Evolutionary conservation across 2,888 invertebrate species (phyloP).

Genomic region (Amaurobius ferox): DNA sequence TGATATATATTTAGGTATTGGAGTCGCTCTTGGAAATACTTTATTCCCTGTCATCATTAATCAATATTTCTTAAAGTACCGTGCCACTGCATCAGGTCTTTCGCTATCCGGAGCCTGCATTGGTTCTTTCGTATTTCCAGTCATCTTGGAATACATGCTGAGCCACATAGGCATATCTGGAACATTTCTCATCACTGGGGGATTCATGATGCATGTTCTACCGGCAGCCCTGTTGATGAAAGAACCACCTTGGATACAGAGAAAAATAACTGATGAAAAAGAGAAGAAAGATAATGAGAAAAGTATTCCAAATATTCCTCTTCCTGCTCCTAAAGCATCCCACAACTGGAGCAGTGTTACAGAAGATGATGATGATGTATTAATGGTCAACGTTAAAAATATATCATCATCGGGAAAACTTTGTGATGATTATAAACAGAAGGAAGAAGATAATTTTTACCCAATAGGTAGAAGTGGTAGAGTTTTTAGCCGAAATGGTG

Average conservation of each 20-base stretch:
- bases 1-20: slow-evolving; percentile 36
- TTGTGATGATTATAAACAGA: background rate
- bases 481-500: background rate
- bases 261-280: background rate
- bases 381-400: background rate
- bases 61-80: slow-evolving; percentile 38
- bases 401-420: background rate
- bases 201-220: slow-evolving; percentile 27
- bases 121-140: slow-evolving; percentile 44
- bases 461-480: background rate
- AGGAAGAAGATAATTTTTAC: background rate
- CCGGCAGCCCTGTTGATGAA: slow-evolving; percentile 27
- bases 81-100: slow-evolving; percentile 30
- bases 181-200: slow-evolving; percentile 35
- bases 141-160: slow-evolving; percentile 17
- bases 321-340: background rate
- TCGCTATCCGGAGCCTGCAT: slow-evolving; percentile 45
- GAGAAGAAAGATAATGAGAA: background rate
- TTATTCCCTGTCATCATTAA: slow-evolving; percentile 23
- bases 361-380: background rate
- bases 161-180: background rate
- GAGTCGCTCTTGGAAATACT: slow-evolving; percentile 44
- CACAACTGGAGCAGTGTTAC: background rate
- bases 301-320: background rate
- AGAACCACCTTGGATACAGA: slow-evolving; percentile 29